These are phyloP conservation scores for Chaetorhynchus papuensis DNA, from an alignment of 2,113 vertebrate species.

Conservation along the genomic window DNA sequence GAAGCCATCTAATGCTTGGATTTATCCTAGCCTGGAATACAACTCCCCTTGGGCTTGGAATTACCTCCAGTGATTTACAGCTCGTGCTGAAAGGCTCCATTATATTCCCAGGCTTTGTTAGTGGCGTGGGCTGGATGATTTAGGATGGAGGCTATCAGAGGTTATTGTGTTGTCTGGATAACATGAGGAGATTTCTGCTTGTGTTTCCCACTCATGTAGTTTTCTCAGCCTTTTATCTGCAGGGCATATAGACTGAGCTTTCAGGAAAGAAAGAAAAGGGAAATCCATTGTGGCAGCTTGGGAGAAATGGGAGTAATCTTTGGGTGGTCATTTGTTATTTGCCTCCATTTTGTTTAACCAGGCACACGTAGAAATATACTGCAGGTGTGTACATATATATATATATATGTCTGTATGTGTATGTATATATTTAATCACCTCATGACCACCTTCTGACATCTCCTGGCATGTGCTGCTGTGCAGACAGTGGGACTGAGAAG, in stretches of 20 bases:
- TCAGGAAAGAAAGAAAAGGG: neutral
- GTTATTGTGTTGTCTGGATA: conserved; percentile 15
- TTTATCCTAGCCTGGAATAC: neutral
- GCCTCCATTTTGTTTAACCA: neutral
- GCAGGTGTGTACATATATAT: accelerated
- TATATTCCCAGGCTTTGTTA: conserved; percentile 8
- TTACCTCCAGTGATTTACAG: conserved; percentile 27
- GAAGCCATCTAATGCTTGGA: neutral
- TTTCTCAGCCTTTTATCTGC: neutral
- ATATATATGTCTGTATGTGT: neutral
- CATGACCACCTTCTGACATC: neutral
- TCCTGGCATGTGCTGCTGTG: neutral
- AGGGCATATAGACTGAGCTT: neutral
- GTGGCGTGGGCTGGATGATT: neutral
- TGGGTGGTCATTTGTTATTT: neutral
- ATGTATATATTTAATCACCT: neutral
- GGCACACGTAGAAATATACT: neutral
- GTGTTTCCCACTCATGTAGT: neutral
- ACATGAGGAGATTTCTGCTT: neutral
- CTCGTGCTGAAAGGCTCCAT: neutral
- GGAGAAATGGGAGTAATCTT: neutral
- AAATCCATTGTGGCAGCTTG: neutral
- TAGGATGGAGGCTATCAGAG: neutral
- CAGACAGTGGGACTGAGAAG: neutral
- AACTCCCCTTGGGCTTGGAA: neutral